A percentile compares a stretch with the other conserved stretches of the same genome.
phyloP scores from a whole-genome alignment of 2,113 vertebrate species.

The Tautogolabrus adspersus region DNA sequence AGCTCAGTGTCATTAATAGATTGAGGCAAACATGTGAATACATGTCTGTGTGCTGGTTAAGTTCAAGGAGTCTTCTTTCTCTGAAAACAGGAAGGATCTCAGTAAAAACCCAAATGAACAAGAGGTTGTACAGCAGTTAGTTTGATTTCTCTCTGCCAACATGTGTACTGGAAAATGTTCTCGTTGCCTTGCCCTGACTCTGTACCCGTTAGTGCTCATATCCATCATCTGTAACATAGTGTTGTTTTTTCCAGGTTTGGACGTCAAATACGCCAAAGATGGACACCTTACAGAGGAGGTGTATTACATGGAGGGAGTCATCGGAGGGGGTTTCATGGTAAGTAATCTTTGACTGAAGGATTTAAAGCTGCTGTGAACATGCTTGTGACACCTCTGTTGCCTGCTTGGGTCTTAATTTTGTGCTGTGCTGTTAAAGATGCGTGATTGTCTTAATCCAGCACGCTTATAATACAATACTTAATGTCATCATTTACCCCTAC shows the following conservation, averaged over 20 bases:
- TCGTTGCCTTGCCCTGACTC: conserved; percentile 71
- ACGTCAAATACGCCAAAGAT: conserved; percentile 71
- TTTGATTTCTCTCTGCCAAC: conserved; percentile 4
- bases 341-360: conserved; percentile 51
- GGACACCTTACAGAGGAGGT: conserved; percentile 82
- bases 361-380: background rate
- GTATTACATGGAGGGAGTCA: conserved; percentile 85
- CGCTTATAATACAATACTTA: too few relatives aligned
- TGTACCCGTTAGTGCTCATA: conserved; percentile 81
- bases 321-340: conserved; percentile 86
- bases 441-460: too few relatives aligned
- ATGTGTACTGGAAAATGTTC: conserved; percentile 87
- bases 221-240: conserved; percentile 86
- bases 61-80: background rate
- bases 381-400: too few relatives aligned
- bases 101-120: background rate
- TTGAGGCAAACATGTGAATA: background rate
- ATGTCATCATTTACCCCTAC: too few relatives aligned
- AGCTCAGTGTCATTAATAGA: too few relatives aligned
- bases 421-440: too few relatives aligned
- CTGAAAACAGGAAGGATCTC: background rate
- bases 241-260: conserved; percentile 84
- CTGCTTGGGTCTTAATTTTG: too few relatives aligned
- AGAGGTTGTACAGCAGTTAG: background rate
- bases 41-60: background rate